Percentiles rank a stretch among this genome's conserved stretches.
phyloP scores from a whole-genome alignment of 2,888 invertebrate genomes.

The Cremastinae sp. region DNA sequence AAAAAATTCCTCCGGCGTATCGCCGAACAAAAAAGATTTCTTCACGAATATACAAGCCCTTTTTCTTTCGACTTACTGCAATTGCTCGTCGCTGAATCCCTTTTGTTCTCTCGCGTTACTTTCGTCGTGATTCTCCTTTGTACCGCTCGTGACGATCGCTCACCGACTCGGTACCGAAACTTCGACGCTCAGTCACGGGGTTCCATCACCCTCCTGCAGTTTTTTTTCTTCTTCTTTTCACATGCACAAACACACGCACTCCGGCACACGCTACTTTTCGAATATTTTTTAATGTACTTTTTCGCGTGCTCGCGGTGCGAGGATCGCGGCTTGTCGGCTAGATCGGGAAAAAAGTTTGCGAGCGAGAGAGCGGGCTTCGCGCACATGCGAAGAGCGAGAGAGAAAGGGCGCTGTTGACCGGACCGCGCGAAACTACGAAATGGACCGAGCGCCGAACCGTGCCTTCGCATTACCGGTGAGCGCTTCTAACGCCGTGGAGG shows the following conservation, averaged over 20 bases:
- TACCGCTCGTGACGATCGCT: neutral
- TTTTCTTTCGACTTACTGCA: no score
- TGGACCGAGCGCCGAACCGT: slow-evolving; percentile 63
- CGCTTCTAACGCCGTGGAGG: slow-evolving; percentile 28
- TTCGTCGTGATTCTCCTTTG: no score
- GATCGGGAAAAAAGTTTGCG: neutral
- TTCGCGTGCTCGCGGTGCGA: neutral
- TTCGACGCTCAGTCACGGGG: neutral
- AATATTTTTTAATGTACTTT: neutral
- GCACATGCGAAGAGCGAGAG: slow-evolving; percentile 28
- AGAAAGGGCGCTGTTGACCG: slow-evolving; percentile 53
- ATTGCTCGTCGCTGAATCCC: no score
- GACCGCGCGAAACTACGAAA: slow-evolving; percentile 65
- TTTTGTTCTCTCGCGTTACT: no score
- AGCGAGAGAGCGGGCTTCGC: slow-evolving; percentile 17
- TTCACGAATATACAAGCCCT: no score
- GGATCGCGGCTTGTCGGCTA: neutral
- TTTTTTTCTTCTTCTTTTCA: neutral
- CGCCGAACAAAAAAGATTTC: neutral
- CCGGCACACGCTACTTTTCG: neutral
- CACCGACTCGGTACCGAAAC: neutral
- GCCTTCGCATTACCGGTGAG: slow-evolving; percentile 60
- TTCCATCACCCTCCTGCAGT: neutral
- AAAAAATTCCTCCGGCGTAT: neutral
- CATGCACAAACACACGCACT: slow-evolving; percentile 34